phyloP scores from a whole-genome alignment of 2,797 vertebrate species.

The Acanthopagrus latus region DNA sequence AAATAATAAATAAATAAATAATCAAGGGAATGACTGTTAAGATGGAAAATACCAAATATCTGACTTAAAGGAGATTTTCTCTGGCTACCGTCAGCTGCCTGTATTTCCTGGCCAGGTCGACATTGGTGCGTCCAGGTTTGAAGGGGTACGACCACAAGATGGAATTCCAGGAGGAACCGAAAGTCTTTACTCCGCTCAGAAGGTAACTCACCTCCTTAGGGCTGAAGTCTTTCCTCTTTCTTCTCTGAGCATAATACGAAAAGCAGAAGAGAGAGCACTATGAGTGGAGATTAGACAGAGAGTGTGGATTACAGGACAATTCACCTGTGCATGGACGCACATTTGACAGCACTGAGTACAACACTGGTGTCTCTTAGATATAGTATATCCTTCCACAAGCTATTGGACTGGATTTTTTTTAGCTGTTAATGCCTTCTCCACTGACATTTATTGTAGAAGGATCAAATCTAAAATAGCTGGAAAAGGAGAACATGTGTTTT shows the following conservation, averaged over 20 bases:
- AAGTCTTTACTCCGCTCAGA: conserved; percentile 83
- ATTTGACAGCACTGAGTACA: not conserved
- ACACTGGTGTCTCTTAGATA: not conserved
- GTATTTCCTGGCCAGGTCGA: conserved; percentile 91
- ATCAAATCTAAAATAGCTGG: not conserved
- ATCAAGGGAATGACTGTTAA: conserved; percentile 4
- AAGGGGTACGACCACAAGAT: conserved; percentile 93
- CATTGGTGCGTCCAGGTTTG: conserved; percentile 87
- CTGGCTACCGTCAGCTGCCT: conserved; percentile 73
- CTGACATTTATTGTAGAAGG: not conserved
- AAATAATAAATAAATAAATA: not conserved
- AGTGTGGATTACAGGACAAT: not conserved
- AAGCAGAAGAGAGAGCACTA: conserved; percentile 5
- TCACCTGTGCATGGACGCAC: not conserved
- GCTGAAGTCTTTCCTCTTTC: conserved; percentile 85
- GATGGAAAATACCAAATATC: conserved; percentile 3
- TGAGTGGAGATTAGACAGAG: not conserved
- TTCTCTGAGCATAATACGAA: conserved; percentile 36
- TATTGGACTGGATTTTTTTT: not conserved
- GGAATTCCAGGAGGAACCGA: conserved; percentile 90
- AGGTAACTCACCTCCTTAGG: conserved; percentile 85
- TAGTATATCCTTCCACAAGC: not conserved
- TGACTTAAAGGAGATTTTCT: conserved; percentile 9
- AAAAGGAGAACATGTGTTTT: not conserved
- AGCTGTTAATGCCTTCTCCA: not conserved